Base-by-base conservation (phyloP, 2,113 vertebrate species). In the Microtus oregoni region DNA sequence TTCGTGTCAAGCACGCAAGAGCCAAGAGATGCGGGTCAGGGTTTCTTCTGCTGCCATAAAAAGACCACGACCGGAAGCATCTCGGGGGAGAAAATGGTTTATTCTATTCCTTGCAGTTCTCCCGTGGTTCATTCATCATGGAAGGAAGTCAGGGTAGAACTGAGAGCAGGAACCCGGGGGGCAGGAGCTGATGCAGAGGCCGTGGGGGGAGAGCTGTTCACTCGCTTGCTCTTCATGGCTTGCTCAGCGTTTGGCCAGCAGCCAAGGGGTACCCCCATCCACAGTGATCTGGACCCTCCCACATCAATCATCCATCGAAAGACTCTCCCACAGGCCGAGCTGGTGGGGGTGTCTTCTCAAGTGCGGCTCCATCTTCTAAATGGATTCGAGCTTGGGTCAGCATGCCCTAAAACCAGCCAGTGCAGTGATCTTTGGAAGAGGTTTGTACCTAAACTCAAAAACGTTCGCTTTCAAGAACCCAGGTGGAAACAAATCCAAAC, bases 391-490 rank as follows among this genome's bases (percentile, higher is more conserved):
- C 24, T 63, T 83, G 24, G 63, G 58, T 83, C 81, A 63, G 3
- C 7, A 24, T 63, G 58, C 28, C 81, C 41, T 38, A 83, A 44
- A 30, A 41, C 24, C 17, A 83, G 58, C n/a, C 81, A 63, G 58
- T 4, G 13, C 14, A 28, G 24, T 19, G n/a, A 17, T 92, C 32
- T 96, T 95, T 91, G 11, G 0, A 92, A 58, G 41, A 94, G 81
- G 30, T 93, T 94, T 96, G 86, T 67, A 50, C 63, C 1, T 35
- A 63, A 93, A 90, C 50, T 87, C 11, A 58, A 75, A 91, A 95
- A 70, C 86, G 58, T 79, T 83, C 68, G 41, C n/a, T 91, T 92
- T 89, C 63, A n/a, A 92, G 47, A 90, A 96, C 78, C 78, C 14
- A 76, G 19, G 78, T 63, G 72, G 9, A 68, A 82, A 86, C 50